phyloP scores from a whole-genome alignment of 2,797 vertebrate species.

The Silurus lanzhouensis region DNA sequence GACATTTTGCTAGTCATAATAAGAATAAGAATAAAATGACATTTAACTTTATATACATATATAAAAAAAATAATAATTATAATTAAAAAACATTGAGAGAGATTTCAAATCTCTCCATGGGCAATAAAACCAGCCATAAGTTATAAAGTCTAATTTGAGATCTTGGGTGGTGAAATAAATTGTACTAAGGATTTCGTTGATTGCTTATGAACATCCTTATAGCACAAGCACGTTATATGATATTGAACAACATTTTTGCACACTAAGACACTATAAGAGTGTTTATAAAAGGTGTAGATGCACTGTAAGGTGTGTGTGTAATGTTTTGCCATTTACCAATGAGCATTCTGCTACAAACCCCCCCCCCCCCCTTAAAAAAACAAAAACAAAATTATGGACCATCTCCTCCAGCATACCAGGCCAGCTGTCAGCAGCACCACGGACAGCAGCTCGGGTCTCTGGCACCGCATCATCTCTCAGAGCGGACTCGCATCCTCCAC shows the following conservation, averaged over 20 bases:
- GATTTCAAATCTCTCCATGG: no score
- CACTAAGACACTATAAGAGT: neutral
- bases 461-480: constrained; percentile 51
- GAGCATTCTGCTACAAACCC: neutral
- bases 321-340: no score
- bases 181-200: neutral
- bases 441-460: constrained; percentile 71
- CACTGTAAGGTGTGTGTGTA: neutral
- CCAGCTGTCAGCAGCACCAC: constrained; percentile 83
- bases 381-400: neutral
- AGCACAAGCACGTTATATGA: neutral
- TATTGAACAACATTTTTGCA: neutral
- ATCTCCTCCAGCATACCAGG: constrained; percentile 20
- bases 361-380: no score
- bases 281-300: neutral
- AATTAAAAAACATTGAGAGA: no score
- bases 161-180: neutral
- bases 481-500: neutral
- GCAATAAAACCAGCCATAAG: neutral
- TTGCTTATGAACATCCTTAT: neutral
- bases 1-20: neutral
- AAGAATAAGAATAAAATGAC: neutral
- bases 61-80: no score
- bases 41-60: neutral
- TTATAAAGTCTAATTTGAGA: neutral